Conservation (phyloP, 2,113 vertebrate species). For the Rhinichthys klamathensis region DNA sequence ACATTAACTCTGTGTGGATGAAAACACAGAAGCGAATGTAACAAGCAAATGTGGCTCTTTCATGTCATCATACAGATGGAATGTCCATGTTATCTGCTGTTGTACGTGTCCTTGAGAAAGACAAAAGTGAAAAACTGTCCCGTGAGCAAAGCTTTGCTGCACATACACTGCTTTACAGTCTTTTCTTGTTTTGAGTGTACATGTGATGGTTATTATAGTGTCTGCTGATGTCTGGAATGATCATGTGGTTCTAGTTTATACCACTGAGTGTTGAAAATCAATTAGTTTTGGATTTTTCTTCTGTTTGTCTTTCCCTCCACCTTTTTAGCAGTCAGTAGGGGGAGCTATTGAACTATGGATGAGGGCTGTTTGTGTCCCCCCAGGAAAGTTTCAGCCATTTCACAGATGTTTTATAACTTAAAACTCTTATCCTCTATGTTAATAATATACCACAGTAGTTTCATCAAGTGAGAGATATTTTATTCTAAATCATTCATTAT, state of each 20-base stretch:
- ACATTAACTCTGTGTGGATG: conserved; percentile 17
- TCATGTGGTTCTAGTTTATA: conserved; percentile 23
- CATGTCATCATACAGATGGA: no score
- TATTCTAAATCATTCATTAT: neutral
- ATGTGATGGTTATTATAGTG: conserved; percentile 6
- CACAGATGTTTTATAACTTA: neutral
- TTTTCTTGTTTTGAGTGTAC: neutral
- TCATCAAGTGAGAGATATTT: neutral
- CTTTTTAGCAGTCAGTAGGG: conserved; percentile 38
- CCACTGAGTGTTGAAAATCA: neutral
- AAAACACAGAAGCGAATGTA: neutral
- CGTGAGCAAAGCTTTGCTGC: neutral
- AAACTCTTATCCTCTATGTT: conserved; percentile 16
- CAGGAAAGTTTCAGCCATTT: conserved; percentile 37
- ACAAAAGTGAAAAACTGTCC: neutral
- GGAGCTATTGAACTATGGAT: conserved; percentile 56
- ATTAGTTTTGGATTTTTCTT: neutral
- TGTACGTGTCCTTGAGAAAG: conserved; percentile 1
- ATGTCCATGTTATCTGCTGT: neutral
- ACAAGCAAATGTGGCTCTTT: neutral
- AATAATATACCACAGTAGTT: neutral
- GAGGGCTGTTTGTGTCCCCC: neutral
- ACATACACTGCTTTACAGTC: neutral
- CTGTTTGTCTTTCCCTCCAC: neutral
- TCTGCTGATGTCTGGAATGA: conserved; percentile 1